Percentiles rank a stretch among this genome's conserved stretches.
phyloP scores from a whole-genome alignment of 1,140 invertebrate species.

The Nymphalis io region DNA sequence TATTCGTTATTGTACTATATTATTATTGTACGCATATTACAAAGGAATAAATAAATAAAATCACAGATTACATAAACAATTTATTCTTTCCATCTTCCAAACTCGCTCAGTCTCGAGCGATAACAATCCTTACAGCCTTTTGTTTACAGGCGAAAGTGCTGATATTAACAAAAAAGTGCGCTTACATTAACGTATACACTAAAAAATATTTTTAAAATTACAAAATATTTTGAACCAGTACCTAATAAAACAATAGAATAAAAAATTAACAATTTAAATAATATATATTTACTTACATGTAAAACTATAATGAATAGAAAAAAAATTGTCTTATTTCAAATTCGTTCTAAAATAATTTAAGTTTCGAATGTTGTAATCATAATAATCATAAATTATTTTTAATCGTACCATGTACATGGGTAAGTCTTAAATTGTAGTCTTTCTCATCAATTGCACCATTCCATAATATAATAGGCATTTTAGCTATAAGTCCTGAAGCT shows the following conservation, averaged over 20 bases:
- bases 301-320: background rate
- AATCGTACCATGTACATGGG: background rate
- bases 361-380: no score
- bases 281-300: background rate
- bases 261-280: background rate
- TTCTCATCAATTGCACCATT: background rate
- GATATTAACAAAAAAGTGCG: conserved; percentile 20
- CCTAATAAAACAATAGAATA: background rate
- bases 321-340: background rate
- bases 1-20: no score
- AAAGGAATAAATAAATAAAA: conserved; percentile 6
- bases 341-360: background rate
- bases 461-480: conserved; percentile 5
- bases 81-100: conserved; percentile 35
- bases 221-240: background rate
- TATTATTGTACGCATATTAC: no score
- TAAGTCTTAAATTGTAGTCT: background rate
- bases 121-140: conserved; percentile 34
- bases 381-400: no score
- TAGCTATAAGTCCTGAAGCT: conserved; percentile 5
- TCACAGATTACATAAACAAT: conserved; percentile 21
- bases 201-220: conserved; percentile 6
- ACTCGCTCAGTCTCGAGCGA: conserved; percentile 23
- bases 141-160: conserved; percentile 18
- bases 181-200: conserved; percentile 12